These are phyloP conservation scores for Aptenodytes forsteri DNA, from an alignment of 2,113 vertebrate species.

Conservation along the genomic window DNA sequence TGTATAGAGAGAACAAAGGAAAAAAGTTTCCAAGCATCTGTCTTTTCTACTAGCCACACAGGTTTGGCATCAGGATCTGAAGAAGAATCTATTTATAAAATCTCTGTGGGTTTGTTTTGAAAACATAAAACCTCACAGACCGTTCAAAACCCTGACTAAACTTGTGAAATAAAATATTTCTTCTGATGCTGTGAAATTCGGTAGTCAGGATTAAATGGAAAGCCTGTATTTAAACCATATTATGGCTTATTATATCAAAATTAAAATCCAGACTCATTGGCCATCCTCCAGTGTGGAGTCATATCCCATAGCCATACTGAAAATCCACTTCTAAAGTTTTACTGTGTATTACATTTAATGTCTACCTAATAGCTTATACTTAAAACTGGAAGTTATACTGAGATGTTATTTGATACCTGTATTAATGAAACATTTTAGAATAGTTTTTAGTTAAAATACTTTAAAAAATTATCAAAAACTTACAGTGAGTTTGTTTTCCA, in stretches of 20 bases:
- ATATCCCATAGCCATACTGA: not conserved
- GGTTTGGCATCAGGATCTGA: not conserved
- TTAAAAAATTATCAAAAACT: not conserved
- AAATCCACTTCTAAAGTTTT: not conserved
- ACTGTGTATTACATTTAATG: not conserved
- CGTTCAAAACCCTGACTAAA: not conserved
- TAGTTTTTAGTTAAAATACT: not conserved
- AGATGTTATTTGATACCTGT: not conserved
- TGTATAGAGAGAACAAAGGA: not conserved
- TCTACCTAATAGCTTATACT: not conserved
- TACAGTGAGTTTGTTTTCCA: not conserved
- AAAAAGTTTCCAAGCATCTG: not conserved
- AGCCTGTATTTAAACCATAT: not conserved
- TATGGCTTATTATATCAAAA: not conserved
- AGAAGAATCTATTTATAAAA: not conserved
- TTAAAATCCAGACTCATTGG: not conserved
- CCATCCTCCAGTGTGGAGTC: not conserved
- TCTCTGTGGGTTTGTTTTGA: not conserved
- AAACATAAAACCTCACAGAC: not conserved
- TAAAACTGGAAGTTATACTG: not conserved
- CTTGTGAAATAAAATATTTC: slow-evolving; percentile 1
- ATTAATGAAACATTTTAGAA: slow-evolving; percentile 5
- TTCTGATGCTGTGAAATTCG: not conserved
- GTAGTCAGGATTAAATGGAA: not conserved
- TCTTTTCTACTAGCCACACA: not conserved